A percentile compares a stretch with the other conserved stretches of the same genome.
Conservation (phyloP, 2,113 vertebrate species). For the Micronisus gabar region DNA sequence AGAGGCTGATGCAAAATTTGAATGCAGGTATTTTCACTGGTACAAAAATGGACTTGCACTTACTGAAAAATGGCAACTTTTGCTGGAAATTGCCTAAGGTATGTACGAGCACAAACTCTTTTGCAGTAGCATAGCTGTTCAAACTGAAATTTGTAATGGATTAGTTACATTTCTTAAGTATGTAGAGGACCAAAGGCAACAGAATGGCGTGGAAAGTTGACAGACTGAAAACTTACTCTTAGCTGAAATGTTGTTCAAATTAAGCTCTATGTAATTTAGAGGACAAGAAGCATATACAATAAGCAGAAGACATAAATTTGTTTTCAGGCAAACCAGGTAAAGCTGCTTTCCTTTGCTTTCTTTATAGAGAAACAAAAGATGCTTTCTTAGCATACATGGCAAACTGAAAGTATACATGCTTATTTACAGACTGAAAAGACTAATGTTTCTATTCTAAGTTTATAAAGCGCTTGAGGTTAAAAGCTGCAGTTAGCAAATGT, state of each 20-base stretch:
- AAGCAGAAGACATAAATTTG: neutral
- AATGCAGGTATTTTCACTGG: neutral
- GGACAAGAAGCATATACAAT: neutral
- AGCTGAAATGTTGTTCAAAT: neutral
- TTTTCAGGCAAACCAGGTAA: neutral
- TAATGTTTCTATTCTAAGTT: neutral
- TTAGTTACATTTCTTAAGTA: neutral
- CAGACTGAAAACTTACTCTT: neutral
- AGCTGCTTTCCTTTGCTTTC: neutral
- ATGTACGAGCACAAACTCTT: fast-evolving
- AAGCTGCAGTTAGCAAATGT: neutral
- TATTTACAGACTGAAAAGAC: neutral
- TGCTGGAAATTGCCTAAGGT: neutral
- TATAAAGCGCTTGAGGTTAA: neutral
- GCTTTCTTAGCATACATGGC: neutral
- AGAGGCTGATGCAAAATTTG: neutral
- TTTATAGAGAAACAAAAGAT: neutral
- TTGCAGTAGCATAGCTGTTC: neutral
- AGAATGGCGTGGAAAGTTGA: neutral
- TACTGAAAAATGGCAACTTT: neutral
- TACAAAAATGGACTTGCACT: neutral
- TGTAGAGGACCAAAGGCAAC: neutral
- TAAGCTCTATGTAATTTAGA: neutral
- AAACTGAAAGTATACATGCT: neutral
- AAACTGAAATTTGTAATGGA: neutral